Percentiles rank a stretch among this genome's conserved stretches.
Evolutionary conservation across 2,797 vertebrate species (phyloP).

Genomic region (Darevskia mixta): DNA sequence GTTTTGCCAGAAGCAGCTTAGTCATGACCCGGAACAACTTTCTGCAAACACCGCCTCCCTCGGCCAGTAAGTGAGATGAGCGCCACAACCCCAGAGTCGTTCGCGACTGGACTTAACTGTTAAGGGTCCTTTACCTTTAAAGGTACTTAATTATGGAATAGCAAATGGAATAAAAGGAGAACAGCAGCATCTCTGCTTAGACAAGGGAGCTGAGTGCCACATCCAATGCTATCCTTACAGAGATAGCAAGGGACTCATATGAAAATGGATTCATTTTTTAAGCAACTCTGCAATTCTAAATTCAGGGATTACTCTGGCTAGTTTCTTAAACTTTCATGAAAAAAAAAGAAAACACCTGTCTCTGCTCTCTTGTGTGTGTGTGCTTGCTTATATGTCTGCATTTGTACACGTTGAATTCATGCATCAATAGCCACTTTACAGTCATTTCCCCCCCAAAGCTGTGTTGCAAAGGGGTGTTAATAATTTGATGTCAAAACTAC

Average conservation of each 20-base stretch:
- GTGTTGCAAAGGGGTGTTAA: constrained; percentile 64
- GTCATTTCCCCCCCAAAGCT: not conserved
- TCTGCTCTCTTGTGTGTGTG: not conserved
- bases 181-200: not conserved
- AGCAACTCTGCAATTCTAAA: not conserved
- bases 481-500: constrained; percentile 55
- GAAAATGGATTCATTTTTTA: not conserved
- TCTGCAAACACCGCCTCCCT: too few relatives aligned
- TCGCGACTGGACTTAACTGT: too few relatives aligned
- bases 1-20: too few relatives aligned
- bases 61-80: too few relatives aligned
- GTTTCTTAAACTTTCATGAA: not conserved
- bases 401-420: constrained; percentile 30
- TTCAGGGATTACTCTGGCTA: not conserved
- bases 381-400: not conserved
- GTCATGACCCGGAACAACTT: too few relatives aligned
- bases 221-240: not conserved
- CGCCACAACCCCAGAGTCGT: too few relatives aligned
- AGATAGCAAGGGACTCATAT: not conserved
- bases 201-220: not conserved
- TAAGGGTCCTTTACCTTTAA: too few relatives aligned
- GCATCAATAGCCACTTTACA: constrained; percentile 14
- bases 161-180: not conserved
- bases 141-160: not conserved
- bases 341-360: too few relatives aligned